These are phyloP conservation scores for Paramuricea clavata DNA, from an alignment of 92 coral and sea anemone species.

Conservation along the genomic window DNA sequence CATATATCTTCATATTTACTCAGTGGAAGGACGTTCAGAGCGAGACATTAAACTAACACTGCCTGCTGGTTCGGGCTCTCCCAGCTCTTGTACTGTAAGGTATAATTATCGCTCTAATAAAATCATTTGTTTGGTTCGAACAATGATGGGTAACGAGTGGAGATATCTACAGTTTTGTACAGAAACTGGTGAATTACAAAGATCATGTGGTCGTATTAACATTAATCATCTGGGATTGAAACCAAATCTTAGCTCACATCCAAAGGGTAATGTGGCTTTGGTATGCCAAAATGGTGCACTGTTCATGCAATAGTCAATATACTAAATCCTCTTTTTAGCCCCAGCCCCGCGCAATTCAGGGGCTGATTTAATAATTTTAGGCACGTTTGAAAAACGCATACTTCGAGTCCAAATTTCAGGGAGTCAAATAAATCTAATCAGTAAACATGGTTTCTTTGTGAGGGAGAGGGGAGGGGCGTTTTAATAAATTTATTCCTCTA, in stretches of 20 bases:
- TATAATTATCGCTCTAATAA: neutral
- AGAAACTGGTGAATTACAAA: neutral
- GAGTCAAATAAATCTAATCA: too few relatives aligned
- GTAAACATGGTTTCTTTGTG: too few relatives aligned
- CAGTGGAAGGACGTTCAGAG: neutral
- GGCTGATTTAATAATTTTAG: too few relatives aligned
- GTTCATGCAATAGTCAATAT: too few relatives aligned
- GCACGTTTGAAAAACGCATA: too few relatives aligned
- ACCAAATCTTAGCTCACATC: neutral
- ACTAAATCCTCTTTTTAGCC: too few relatives aligned
- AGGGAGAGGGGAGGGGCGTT: too few relatives aligned
- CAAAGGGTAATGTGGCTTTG: neutral
- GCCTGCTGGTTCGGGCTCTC: neutral
- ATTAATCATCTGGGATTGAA: neutral
- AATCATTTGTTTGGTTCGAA: neutral
- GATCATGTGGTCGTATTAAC: neutral
- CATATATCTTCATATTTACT: neutral
- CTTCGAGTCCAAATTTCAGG: too few relatives aligned
- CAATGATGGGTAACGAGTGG: neutral
- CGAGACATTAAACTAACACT: neutral
- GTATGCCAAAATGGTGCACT: neutral
- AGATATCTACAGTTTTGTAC: neutral
- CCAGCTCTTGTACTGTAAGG: neutral
- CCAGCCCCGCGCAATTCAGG: too few relatives aligned
- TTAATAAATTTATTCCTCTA: too few relatives aligned